phyloP scores from a whole-genome alignment of 1,140 invertebrate genomes.

The Sminthurinus signatus region DNA sequence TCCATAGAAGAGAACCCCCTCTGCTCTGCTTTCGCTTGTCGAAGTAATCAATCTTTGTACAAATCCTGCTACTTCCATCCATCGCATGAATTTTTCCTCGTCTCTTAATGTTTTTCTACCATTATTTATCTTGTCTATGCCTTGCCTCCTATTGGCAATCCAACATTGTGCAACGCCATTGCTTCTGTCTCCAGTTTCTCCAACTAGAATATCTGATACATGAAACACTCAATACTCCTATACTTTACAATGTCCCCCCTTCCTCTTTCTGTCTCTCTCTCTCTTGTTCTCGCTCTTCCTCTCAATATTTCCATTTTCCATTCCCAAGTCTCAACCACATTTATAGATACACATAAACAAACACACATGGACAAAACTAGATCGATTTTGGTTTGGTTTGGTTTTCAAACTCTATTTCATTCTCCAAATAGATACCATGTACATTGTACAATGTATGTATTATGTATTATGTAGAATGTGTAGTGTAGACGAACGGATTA shows the following conservation, averaged over 20 bases:
- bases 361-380: too few species aligned
- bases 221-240: not conserved
- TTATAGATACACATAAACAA: too few species aligned
- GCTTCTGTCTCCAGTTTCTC: slow-evolving; percentile 16
- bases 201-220: not conserved
- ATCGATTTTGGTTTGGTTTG: too few species aligned
- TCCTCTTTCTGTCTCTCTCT: not conserved
- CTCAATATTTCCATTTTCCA: not conserved
- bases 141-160: slow-evolving; percentile 15
- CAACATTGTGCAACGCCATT: slow-evolving; percentile 18
- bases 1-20: slow-evolving; percentile 12
- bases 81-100: slow-evolving; percentile 30
- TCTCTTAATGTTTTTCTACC: slow-evolving; percentile 19
- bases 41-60: slow-evolving; percentile 35
- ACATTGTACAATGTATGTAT: too few species aligned
- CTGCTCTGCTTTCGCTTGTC: slow-evolving; percentile 30
- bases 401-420: too few species aligned
- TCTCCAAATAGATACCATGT: too few species aligned
- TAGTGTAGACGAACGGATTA: too few species aligned
- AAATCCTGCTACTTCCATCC: slow-evolving; percentile 29
- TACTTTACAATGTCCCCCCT: not conserved
- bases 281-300: not conserved
- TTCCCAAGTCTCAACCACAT: not conserved
- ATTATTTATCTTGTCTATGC: slow-evolving; percentile 30
- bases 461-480: too few species aligned